Conservation (phyloP, 1,140 invertebrate species). For the Dendrolimus kikuchii region DNA sequence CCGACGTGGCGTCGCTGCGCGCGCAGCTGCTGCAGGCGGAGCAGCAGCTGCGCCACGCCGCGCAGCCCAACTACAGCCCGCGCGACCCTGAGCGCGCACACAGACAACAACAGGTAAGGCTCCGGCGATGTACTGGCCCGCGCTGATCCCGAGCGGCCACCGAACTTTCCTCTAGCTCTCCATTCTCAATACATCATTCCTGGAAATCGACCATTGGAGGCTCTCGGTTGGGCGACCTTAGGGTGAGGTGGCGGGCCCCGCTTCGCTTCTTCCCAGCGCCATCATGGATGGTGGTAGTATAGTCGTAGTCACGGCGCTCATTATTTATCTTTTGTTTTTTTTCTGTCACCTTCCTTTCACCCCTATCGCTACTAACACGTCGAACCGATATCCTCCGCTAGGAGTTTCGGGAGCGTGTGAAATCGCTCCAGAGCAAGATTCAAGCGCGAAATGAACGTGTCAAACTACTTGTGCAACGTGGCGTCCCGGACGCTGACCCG, state of each 20-base stretch:
- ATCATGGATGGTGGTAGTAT: conserved; percentile 27
- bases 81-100: conserved; percentile 88
- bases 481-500: conserved; percentile 84
- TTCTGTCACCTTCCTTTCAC: conserved; percentile 75
- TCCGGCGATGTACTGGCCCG: conserved; percentile 5
- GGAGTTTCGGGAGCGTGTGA: conserved; percentile 88
- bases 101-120: conserved; percentile 93
- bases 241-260: conserved; percentile 24
- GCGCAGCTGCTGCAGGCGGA: conserved; percentile 89
- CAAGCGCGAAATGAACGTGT: conserved; percentile 88
- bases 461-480: conserved; percentile 88
- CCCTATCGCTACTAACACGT: conserved; percentile 53
- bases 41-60: conserved; percentile 85
- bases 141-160: conserved; percentile 39
- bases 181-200: no score
- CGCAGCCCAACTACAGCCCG: conserved; percentile 86
- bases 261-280: conserved; percentile 27
- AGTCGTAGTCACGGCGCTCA: conserved; percentile 56
- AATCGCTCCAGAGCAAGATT: conserved; percentile 90
- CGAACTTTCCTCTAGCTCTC: conserved; percentile 8
- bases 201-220: conserved; percentile 19
- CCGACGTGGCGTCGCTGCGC: conserved; percentile 89
- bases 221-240: conserved; percentile 22
- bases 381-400: conserved; percentile 70
- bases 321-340: conserved; percentile 73